Percentiles rank a stretch among this genome's conserved stretches.
Evolutionary conservation across 2,888 invertebrate genomes (phyloP).

Genomic region (Pseudococcus longispinus): DNA sequence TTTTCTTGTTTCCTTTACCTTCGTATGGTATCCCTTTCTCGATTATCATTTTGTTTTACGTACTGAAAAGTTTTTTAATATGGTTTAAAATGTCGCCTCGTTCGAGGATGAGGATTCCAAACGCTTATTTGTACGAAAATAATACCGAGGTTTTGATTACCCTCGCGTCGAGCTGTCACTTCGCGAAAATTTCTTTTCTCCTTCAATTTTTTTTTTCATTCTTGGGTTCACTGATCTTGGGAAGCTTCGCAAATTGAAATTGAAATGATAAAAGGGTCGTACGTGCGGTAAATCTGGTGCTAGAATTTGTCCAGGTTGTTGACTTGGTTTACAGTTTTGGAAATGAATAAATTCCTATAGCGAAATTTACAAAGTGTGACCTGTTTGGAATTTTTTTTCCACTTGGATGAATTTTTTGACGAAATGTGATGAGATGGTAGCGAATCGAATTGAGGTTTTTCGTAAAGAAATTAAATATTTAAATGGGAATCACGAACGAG

Average conservation of each 20-base stretch:
- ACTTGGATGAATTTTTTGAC: too few relatives aligned
- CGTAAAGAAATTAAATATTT: too few relatives aligned
- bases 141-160: not conserved
- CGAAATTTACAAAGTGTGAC: too few relatives aligned
- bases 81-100: not conserved
- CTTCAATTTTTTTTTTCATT: not conserved
- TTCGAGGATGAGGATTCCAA: not conserved
- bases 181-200: not conserved
- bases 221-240: not conserved
- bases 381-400: too few relatives aligned
- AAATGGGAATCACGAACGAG: too few relatives aligned
- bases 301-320: not conserved
- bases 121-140: not conserved
- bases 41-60: not conserved
- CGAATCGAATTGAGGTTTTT: not conserved
- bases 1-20: not conserved
- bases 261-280: not conserved
- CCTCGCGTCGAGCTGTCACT: not conserved
- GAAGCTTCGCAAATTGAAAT: not conserved
- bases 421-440: not conserved
- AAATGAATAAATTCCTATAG: not conserved
- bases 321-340: not conserved
- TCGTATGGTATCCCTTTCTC: not conserved
- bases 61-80: conserved; percentile 16
- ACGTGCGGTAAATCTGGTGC: not conserved